Evolutionary conservation across 2,113 vertebrate species (phyloP), one percentile per base, ranked within the genome.

Genomic region (Anas platyrhynchos): DNA sequence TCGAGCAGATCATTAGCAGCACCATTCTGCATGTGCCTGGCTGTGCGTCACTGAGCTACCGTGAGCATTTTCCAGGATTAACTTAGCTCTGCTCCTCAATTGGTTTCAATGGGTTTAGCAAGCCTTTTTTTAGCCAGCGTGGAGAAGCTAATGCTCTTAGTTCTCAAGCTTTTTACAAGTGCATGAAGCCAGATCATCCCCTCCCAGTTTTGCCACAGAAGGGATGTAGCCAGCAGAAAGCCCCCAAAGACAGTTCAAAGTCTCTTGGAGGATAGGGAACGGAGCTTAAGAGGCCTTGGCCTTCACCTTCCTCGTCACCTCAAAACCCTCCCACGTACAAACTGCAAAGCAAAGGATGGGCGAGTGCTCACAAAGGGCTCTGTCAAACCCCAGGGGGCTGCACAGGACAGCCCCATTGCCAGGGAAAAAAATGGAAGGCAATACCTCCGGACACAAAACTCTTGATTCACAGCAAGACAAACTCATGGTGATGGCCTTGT

Each of bases 61-160:
- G 1, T 83, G 94, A 94, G 90, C 95, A 48, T 95, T 96, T 96
- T 89, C 90, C 86, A 77, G 95, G 96, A 97, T 97, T 96, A 96
- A 93, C 79, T 89, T 72, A 89, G 76, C 89, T 93, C 78, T 77
- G 50, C 78, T 91, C 93, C 69, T 95, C 96, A 86, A 58, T 91
- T 97, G 94, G 86, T 84, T 95, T 96, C 95, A 91, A 82, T 0
- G 62, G 86, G 67, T 91, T 97, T 97, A 96, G 93, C 88, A 81
- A 91, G 86, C 63, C 95, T 95, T 95, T 97, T 97, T 97, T 97
- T 97, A 96, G 95, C 88, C 69, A 81, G 80, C 17, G 1, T 94
- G 69, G 81, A 97, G 86, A 82, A 95, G 81, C 73, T 97, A 97
- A 97, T 97, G 94, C 94, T 95, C 96, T 97, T 97, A 97, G 46